Evolutionary conservation across 2,113 vertebrate genomes (phyloP).

Genomic region (Psittacara wagleri): DNA sequence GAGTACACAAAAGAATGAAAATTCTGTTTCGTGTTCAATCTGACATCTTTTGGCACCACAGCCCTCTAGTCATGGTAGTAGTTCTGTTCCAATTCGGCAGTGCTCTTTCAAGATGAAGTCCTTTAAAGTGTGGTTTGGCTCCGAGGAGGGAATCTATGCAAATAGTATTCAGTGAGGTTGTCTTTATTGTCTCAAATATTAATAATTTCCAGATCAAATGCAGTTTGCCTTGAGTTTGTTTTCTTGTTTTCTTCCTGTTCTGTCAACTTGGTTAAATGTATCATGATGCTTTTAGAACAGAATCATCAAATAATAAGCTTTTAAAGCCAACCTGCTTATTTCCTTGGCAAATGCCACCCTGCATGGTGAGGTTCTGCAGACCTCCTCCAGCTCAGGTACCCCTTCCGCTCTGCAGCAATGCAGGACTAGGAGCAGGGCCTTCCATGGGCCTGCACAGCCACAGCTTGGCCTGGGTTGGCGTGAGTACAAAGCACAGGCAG

Average conservation of each 20-base stretch:
- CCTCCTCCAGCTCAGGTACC: background rate
- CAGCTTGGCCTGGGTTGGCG: background rate
- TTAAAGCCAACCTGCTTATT: conserved; percentile 19
- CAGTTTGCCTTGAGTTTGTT: background rate
- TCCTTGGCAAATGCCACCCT: background rate
- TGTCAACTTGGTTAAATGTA: background rate
- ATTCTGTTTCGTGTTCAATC: conserved; percentile 64
- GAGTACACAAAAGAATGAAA: conserved; percentile 60
- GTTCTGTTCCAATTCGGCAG: conserved; percentile 39
- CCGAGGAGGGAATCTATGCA: conserved; percentile 29
- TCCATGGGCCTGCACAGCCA: background rate
- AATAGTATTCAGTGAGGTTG: conserved; percentile 29
- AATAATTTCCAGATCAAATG: conserved; percentile 66
- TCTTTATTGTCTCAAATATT: conserved; percentile 64
- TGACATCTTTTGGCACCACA: conserved; percentile 60
- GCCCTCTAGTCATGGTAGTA: conserved; percentile 38
- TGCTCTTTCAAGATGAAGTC: conserved; percentile 42
- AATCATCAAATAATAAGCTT: background rate
- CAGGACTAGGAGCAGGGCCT: background rate
- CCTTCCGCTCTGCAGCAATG: background rate
- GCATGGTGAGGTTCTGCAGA: background rate
- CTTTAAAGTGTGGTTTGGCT: conserved; percentile 63
- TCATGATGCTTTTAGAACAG: background rate
- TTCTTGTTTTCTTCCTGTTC: background rate
- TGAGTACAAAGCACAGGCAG: background rate